Evolutionary conservation across 2,797 vertebrate genomes (phyloP).

Genomic region (Sebastes steindachneri): DNA sequence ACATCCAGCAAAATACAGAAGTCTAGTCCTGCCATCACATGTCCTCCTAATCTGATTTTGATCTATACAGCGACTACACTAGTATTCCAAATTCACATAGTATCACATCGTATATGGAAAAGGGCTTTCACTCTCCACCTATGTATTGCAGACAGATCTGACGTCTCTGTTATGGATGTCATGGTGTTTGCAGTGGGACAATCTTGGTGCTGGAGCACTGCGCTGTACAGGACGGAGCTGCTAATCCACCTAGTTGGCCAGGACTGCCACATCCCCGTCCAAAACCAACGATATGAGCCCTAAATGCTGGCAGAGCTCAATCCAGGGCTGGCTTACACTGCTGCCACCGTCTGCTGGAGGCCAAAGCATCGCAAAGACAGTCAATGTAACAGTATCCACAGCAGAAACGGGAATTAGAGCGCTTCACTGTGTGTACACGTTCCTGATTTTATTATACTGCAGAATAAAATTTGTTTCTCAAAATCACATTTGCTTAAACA

Average conservation of each 20-base stretch:
- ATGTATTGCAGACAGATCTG: slow-evolving; percentile 12
- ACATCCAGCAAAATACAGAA: neutral
- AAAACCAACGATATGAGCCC: slow-evolving; percentile 61
- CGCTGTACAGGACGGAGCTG: slow-evolving; percentile 49
- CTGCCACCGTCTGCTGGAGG: slow-evolving; percentile 60
- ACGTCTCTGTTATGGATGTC: slow-evolving; percentile 37
- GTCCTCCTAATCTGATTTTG: neutral
- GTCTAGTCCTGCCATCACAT: neutral
- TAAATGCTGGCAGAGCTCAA: slow-evolving; percentile 55
- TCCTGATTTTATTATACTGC: slow-evolving; percentile 9
- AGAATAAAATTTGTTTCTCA: neutral
- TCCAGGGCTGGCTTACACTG: slow-evolving; percentile 41
- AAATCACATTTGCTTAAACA: slow-evolving; percentile 15
- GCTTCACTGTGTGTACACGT: neutral
- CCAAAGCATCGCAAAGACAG: slow-evolving; percentile 35
- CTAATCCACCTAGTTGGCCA: slow-evolving; percentile 67
- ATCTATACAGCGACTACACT: neutral
- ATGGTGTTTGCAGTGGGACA: slow-evolving; percentile 37
- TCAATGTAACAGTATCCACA: slow-evolving; percentile 36
- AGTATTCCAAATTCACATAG: neutral
- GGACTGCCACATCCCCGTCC: slow-evolving; percentile 27
- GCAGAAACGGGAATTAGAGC: slow-evolving; percentile 25
- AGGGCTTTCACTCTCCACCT: neutral
- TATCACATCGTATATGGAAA: neutral
- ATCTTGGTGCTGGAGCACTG: slow-evolving; percentile 23